Evolutionary conservation across 2,113 vertebrate species (phyloP).

Genomic region (Pelusios castaneus): DNA sequence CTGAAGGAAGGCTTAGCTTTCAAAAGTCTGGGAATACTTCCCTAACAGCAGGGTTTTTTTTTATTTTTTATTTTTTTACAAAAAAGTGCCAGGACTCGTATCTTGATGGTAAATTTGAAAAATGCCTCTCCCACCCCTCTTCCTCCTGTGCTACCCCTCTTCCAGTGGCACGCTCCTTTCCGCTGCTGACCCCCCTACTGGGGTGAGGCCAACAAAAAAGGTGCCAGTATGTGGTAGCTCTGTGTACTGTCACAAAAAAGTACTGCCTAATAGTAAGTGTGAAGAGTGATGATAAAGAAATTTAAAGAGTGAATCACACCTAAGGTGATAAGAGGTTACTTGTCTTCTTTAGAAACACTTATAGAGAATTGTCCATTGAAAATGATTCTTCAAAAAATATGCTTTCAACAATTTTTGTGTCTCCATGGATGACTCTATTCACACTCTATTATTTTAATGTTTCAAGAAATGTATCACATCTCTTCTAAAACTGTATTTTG

Average conservation of each 20-base stretch:
- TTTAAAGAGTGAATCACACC: neutral
- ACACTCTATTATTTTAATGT: neutral
- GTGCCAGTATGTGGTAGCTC: too few relatives aligned
- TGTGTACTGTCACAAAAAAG: too few relatives aligned
- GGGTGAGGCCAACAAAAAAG: too few relatives aligned
- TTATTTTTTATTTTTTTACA: too few relatives aligned
- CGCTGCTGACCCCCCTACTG: too few relatives aligned
- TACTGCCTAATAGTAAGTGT: neutral
- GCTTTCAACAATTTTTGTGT: neutral
- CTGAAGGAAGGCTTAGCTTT: neutral
- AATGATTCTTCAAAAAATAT: neutral
- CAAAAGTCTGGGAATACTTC: neutral
- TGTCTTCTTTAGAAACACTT: neutral
- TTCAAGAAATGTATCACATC: neutral
- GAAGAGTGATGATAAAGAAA: neutral
- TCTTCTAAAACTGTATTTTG: slow-evolving; percentile 41
- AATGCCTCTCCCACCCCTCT: too few relatives aligned
- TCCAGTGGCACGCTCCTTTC: too few relatives aligned
- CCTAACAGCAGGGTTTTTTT: too few relatives aligned
- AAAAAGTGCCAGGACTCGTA: too few relatives aligned
- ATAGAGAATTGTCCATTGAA: neutral
- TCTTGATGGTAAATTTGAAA: too few relatives aligned
- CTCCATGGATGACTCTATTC: neutral
- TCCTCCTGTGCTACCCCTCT: too few relatives aligned
- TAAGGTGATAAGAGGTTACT: neutral